phyloP scores from a whole-genome alignment of 2,888 invertebrate species.

The Heliothis peltigera region DNA sequence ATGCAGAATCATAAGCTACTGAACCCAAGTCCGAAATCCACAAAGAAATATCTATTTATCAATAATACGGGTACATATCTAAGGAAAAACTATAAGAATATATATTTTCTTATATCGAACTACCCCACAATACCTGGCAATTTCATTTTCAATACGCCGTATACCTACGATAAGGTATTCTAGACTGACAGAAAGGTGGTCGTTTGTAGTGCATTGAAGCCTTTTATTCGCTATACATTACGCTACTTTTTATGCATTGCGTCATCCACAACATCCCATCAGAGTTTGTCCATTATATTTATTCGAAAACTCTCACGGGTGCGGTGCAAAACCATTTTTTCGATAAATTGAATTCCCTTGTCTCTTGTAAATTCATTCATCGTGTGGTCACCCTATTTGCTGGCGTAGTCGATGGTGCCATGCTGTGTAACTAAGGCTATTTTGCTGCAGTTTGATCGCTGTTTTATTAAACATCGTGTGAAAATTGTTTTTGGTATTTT shows the following conservation, averaged over 20 bases:
- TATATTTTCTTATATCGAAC: constrained; percentile 48
- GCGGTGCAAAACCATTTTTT: constrained; percentile 64
- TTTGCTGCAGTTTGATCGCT: constrained; percentile 18
- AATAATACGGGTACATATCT: constrained; percentile 46
- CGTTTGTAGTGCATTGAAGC: constrained; percentile 5
- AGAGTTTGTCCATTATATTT: constrained; percentile 65
- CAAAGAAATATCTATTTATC: constrained; percentile 54
- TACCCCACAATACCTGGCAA: constrained; percentile 51
- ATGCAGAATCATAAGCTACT: constrained; percentile 44
- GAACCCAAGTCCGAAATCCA: constrained; percentile 33
- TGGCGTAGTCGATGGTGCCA: constrained; percentile 49
- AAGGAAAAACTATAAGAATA: constrained; percentile 58
- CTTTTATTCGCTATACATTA: constrained; percentile 44
- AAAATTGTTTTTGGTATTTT: not conserved
- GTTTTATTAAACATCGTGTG: constrained; percentile 15
- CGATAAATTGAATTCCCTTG: constrained; percentile 71
- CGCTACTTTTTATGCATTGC: constrained; percentile 48
- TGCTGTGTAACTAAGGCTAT: constrained; percentile 33
- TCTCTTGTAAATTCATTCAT: constrained; percentile 67
- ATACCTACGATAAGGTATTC: constrained; percentile 46
- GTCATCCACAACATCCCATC: constrained; percentile 53
- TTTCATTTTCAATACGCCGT: constrained; percentile 58
- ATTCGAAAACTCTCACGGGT: constrained; percentile 57
- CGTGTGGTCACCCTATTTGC: constrained; percentile 59
- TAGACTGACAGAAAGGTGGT: constrained; percentile 16